These are phyloP conservation scores for Phrixothrix hirtus DNA, from an alignment of 2,888 invertebrate genomes.

Conservation along the genomic window DNA sequence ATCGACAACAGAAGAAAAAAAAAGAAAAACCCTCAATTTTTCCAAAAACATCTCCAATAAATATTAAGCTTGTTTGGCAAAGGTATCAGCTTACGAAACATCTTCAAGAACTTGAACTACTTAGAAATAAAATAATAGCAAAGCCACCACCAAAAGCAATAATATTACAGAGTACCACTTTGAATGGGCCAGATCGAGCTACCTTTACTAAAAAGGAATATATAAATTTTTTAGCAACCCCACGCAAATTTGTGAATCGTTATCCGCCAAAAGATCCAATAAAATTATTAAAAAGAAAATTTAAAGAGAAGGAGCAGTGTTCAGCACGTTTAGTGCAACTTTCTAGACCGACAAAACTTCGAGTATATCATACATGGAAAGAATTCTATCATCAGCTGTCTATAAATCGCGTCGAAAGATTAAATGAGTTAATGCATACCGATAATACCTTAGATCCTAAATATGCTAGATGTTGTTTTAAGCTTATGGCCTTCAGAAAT, in stretches of 20 bases:
- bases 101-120: conserved; percentile 11
- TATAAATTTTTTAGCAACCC: conserved; percentile 41
- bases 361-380: conserved; percentile 45
- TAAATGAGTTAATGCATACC: conserved; percentile 45
- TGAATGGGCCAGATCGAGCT: conserved; percentile 24
- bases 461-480: conserved; percentile 47
- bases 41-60: conserved; percentile 35
- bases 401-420: conserved; percentile 40
- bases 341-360: conserved; percentile 43
- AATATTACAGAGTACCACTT: background rate
- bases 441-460: conserved; percentile 45
- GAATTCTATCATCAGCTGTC: conserved; percentile 40
- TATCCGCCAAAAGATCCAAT: background rate
- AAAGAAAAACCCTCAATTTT: conserved; percentile 27
- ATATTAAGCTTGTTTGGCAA: conserved; percentile 30
- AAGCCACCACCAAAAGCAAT: conserved; percentile 3
- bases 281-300: background rate
- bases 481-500: conserved; percentile 40
- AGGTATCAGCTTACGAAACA: conserved; percentile 23
- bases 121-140: conserved; percentile 2
- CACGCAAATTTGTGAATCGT: conserved; percentile 10
- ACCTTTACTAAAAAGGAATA: conserved; percentile 41
- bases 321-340: conserved; percentile 46
- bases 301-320: conserved; percentile 37
- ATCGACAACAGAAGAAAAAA: conserved; percentile 28